Conservation (phyloP, 1,140 invertebrate species). For the Heliconius congener region DNA sequence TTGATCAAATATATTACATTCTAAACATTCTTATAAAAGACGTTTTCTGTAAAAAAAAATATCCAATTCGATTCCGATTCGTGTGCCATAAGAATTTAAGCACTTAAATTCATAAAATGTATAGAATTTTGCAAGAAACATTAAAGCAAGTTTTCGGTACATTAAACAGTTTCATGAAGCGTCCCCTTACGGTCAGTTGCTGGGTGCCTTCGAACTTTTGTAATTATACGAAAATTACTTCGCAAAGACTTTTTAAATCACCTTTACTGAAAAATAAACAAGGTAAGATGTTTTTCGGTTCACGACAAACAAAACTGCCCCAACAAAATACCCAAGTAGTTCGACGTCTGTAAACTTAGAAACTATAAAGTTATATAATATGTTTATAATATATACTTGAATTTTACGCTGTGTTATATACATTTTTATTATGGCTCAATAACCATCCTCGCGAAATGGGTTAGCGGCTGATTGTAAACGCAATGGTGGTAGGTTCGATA, state of each 20-base stretch:
- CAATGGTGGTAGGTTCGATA: too few relatives aligned
- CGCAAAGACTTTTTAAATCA: neutral
- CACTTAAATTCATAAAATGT: neutral
- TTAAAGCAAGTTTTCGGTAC: constrained; percentile 17
- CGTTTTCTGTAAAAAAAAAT: too few relatives aligned
- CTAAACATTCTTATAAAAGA: too few relatives aligned
- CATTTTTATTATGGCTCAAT: too few relatives aligned
- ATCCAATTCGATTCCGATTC: too few relatives aligned
- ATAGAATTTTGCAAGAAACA: constrained; percentile 8
- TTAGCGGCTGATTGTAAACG: too few relatives aligned
- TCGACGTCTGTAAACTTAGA: neutral
- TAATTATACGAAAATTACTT: constrained; percentile 21
- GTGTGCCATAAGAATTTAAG: neutral
- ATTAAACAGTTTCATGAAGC: constrained; percentile 18
- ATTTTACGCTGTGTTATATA: too few relatives aligned
- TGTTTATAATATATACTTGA: too few relatives aligned
- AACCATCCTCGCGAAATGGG: too few relatives aligned
- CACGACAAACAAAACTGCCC: neutral
- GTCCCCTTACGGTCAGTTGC: constrained; percentile 16
- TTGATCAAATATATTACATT: too few relatives aligned
- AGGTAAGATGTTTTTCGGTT: constrained; percentile 8
- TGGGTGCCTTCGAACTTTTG: constrained; percentile 13
- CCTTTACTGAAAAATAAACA: constrained; percentile 7
- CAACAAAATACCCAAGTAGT: neutral
- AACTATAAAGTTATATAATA: neutral